Base-by-base conservation (phyloP, 2,888 invertebrate genomes). In the Dendrolimus pini region DNA sequence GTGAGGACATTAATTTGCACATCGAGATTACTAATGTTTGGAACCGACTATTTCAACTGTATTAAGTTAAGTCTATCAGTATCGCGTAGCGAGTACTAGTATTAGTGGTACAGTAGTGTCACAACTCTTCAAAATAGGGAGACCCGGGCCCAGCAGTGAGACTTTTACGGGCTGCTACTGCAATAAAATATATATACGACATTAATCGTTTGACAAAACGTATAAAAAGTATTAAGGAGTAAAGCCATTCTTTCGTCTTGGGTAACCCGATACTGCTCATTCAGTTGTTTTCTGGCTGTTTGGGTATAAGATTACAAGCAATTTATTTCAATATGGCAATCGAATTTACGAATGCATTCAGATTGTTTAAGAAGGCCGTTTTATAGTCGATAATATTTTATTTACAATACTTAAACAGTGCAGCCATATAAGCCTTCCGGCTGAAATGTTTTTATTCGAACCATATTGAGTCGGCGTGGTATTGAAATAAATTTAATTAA, bases 251-350 rank as follows among this genome's bases (percentile, higher is more conserved):
- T 83, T 80, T 78, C 72, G 70, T 75, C 74, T 75, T 72, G 69
- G 69, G 89, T 84, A 89, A 90, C 83, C 71, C 72, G 88, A 90
- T 87, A 89, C 82, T 81, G 82, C 88, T 86, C 81, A 86, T 89
- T 89, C 85, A 84, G 80, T 80, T 83, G 80, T 86, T 89, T 88
- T 86, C 86, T 83, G 82, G 75, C 76, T 89, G 89, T 89, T 89
- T 89, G 85, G 86, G 83, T 89, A 88, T 90, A 87, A 83, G 85
- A 89, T 89, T 89, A 89, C 89, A 87, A 83, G 86, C 86, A 83
- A 88, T 89, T 86, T 87, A 88, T 89, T 89, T 83, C 82, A 85
- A 82, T 86, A 85, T 82, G 82, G 81, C 89, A 85, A 85, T 84
- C 79, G 80, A 83, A 87, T 87, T 85, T 83, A 85, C 78, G 82